phyloP scores from a whole-genome alignment of 2,113 vertebrate genomes.

The Kryptolebias marmoratus region DNA sequence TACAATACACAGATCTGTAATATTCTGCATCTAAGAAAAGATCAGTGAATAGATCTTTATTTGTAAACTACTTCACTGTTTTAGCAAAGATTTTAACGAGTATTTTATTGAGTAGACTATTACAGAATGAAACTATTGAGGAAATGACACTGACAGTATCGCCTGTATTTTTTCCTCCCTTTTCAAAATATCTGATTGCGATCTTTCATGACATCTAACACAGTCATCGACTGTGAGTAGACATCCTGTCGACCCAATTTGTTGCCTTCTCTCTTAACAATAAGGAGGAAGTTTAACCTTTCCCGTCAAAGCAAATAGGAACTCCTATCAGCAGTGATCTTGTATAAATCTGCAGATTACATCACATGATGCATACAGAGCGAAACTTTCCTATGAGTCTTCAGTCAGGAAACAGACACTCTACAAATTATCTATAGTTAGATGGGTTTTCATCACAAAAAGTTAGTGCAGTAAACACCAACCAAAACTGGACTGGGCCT shows the following conservation, averaged over 20 bases:
- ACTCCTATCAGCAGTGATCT: neutral
- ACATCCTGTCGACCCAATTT: neutral
- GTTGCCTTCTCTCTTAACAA: neutral
- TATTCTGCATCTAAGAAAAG: neutral
- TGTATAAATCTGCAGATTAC: neutral
- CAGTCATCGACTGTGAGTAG: neutral
- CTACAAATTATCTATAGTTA: conserved; percentile 37
- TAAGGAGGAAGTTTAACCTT: neutral
- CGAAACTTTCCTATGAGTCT: conserved; percentile 6
- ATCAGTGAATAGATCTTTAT: too few relatives aligned
- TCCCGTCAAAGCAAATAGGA: neutral
- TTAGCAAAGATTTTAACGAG: too few relatives aligned
- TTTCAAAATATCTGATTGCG: neutral
- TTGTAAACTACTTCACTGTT: too few relatives aligned
- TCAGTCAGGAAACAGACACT: conserved; percentile 29
- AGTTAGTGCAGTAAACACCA: conserved; percentile 57
- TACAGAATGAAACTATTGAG: neutral
- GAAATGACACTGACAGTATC: neutral
- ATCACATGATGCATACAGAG: conserved; percentile 2
- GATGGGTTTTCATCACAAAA: conserved; percentile 43
- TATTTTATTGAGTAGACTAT: neutral
- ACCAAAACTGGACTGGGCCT: conserved; percentile 47
- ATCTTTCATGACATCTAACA: neutral
- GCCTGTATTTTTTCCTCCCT: neutral
- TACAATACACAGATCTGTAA: neutral